Evolutionary conservation across 2,888 invertebrate species (phyloP), one percentile per base, ranked within the genome.

Genomic region (Lochmaea capreae): DNA sequence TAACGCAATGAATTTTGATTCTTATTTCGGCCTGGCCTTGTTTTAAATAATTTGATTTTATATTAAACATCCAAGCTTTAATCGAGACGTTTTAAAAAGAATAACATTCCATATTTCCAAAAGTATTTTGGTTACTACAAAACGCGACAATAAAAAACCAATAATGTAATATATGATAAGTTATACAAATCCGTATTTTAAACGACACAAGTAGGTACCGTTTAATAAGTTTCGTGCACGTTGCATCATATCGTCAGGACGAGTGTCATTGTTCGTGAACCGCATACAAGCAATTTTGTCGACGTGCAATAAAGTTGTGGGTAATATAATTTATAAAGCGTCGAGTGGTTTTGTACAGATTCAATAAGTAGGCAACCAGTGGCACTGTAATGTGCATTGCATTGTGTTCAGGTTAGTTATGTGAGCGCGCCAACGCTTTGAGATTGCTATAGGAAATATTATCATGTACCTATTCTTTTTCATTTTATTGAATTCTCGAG

Each of bases 301-400:
- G 57, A 49, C 70, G 16, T 46, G 26, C 33, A 54, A 61, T 61
- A 18, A 70, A 62, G 42, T 49, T n/a, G 70, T 63, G 33, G 62
- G 22, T 63, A 69, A 16, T 65, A 65, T 54, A 63, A 39, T 46
- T 14, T 62, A 46, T 61, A 33, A 52, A 54, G 14, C 71, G 26
- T 65, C 58, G 58, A 65, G 42, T 63, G 46, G 58, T 57, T 49
- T 33, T 65, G 57, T 52, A 63, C 39, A 65, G 66, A 67, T 63
- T 46, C 58, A 58, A 49, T 67, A 73, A 65, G 71, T 77, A 73
- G 75, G 77, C 77, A 77, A 77, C 77, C 73, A 69, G 63, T 68
- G 42, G 22, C 65, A 49, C 77, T 33, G 66, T 65, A 58, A 49
- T 73, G 77, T 58, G 54, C 68, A 67, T 73, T 75, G 77, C 75